Base-by-base conservation (phyloP, 2,888 invertebrate genomes). In the Leptinotarsa rubiginosa region DNA sequence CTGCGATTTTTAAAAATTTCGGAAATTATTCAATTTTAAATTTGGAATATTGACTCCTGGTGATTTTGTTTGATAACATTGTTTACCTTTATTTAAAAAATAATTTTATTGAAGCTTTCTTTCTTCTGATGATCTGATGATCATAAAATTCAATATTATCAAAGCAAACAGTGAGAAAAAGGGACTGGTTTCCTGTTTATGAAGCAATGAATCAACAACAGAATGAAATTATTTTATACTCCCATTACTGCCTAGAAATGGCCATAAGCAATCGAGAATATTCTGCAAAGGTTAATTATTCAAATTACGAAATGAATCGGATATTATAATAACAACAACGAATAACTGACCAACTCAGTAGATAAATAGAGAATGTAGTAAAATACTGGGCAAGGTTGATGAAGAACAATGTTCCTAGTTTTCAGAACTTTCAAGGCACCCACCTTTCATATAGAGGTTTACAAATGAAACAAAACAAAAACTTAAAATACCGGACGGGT, bases 241-340 rank as follows among this genome's bases (percentile, higher is more conserved):
- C 31, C 62, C n/a, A 62, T 62, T 62, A 62, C 5, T n/a, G 5
- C 16, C 5, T 25, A n/a, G 31, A 62, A 62, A 16, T 62, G 62
- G 62, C 62, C 62, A 62, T 25, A 62, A 62, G 31, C 62, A 62
- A 62, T 62, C 25, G 31, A 62, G 16, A 31, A 15, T 25, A 31
- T 16, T 13, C 62, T 31, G 25, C 62, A 62, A 62, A 62, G 62
- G 62, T 62, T 31, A 62, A 31, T 25, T 16, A 62, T 31, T 62
- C 31, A 31, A 62, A 62, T 62, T 62, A 31, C 62, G 62, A 62
- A 62, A 62, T 31, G 13, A 18, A 15, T 31, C n/a, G 4, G 62
- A 25, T 5, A 62, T 31, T 62, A n/a, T n/a, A 31, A 31, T 31
- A 31, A 20, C 13, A 20, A 10, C 22, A 41, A 41, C 1, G 56